Base-by-base conservation (phyloP, 2,797 vertebrate genomes). In the Sebastes nivosus region DNA sequence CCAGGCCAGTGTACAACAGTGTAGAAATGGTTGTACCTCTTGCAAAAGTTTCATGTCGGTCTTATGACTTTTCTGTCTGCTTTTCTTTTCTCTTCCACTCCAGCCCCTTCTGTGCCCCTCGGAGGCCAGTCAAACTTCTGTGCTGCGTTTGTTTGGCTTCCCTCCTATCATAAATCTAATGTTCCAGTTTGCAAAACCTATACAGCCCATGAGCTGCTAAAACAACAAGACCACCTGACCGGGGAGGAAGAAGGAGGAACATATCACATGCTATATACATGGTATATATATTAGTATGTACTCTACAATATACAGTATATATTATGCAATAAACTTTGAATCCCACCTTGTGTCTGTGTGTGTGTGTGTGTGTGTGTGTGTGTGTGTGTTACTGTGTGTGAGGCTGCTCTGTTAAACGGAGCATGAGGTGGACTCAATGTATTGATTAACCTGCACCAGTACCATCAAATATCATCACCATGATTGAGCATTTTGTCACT, bases 101-200 rank as follows among this genome's bases (percentile, higher is more conserved):
- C 67, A 36, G 54, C 72, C 61, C 70, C 38, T 29, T 73, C 55
- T 67, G 76, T 73, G 57, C 72, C 77, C 72, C 84, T 77, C 29
- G 59, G 58, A 60, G 66, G 63, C 55, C 25, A 13, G 29, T 83
- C 71, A 75, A 74, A 82, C 54, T 67, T 42, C 79, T 73, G 79
- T 38, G 67, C 72, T 64, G 74, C 22, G 25, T 81, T 82, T 85
- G 79, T 80, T 76, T 79, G 64, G 80, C 72, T 66, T 81, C 64
- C 52, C 65, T 73, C 42, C 30, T 11, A 82, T 88, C 80, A 67
- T 80, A 90, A 89, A 90, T 87, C 82, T 81, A 58, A 85, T 72
- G 84, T 81, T 84, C 58, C 69, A 38, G 34, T 75, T 79, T 75
- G 18, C 67, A 75, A 77, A 68, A 71, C 9, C 57, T 66, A 55